Evolutionary conservation across 2,113 vertebrate species (phyloP).

Genomic region (Sminthopsis crassicaudata): DNA sequence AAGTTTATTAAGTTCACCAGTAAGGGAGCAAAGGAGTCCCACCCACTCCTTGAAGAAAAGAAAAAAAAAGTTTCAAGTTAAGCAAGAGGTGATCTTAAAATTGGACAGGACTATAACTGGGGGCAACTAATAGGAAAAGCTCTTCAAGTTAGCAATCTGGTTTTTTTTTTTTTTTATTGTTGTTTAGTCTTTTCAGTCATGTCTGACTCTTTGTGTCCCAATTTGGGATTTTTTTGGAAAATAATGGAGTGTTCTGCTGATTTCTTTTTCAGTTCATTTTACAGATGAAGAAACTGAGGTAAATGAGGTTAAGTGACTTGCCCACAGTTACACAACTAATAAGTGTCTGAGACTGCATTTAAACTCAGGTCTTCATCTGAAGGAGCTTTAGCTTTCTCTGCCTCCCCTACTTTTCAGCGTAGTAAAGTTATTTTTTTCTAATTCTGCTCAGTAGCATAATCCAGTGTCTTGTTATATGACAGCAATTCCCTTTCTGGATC

Average conservation of each 20-base stretch:
- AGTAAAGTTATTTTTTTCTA: background rate
- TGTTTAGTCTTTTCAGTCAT: background rate
- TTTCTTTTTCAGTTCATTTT: background rate
- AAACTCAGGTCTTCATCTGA: background rate
- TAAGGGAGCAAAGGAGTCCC: background rate
- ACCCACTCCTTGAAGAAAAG: background rate
- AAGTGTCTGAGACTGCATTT: background rate
- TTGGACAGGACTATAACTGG: background rate
- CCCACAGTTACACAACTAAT: background rate
- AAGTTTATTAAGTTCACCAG: background rate
- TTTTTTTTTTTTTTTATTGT: background rate
- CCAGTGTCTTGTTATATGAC: background rate
- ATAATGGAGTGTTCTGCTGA: background rate
- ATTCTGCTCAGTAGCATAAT: background rate
- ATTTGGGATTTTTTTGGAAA: background rate
- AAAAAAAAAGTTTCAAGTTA: background rate
- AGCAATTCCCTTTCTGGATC: too few species aligned
- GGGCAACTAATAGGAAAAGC: background rate
- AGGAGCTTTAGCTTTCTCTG: too few species aligned
- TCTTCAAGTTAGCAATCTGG: background rate
- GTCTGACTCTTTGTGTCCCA: background rate
- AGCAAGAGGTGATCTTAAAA: background rate
- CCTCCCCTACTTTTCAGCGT: background rate
- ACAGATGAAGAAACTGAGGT: background rate
- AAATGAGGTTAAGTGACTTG: background rate